These are phyloP conservation scores for Oxyruncus cristatus DNA, from an alignment of 2,113 vertebrate genomes.

Conservation along the genomic window DNA sequence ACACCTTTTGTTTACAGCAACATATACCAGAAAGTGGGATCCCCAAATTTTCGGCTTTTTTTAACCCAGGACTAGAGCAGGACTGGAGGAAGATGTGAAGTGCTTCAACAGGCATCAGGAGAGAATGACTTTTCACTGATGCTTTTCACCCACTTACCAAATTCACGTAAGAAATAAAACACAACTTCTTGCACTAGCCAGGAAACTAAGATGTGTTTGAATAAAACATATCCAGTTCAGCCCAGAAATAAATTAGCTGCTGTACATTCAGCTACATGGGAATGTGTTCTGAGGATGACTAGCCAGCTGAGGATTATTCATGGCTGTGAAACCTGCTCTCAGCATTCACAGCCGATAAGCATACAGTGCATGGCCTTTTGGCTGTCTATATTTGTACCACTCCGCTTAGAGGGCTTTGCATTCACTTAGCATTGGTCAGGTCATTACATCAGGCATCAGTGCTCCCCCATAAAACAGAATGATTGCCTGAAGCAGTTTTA, in stretches of 20 bases:
- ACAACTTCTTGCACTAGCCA: not conserved
- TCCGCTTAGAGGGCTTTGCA: constrained; percentile 12
- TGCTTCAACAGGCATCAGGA: not conserved
- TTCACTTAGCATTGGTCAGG: not conserved
- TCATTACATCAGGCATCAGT: constrained; percentile 19
- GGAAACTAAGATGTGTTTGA: not conserved
- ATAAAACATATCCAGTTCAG: not conserved
- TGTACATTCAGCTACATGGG: not conserved
- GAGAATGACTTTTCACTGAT: not conserved
- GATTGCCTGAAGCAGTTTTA: not conserved
- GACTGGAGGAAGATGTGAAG: not conserved
- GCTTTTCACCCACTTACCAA: not conserved
- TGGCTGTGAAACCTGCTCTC: constrained; percentile 45
- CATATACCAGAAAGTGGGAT: not conserved
- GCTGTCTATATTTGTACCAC: constrained; percentile 20
- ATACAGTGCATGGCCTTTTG: constrained; percentile 10
- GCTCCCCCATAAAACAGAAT: not conserved
- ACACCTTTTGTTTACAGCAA: not conserved
- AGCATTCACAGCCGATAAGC: constrained; percentile 28
- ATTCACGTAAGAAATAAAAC: not conserved
- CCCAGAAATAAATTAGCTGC: not conserved
- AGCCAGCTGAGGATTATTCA: constrained; percentile 19
- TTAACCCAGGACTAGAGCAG: not conserved
- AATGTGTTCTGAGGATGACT: not conserved
- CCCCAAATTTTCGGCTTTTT: not conserved